Percentiles rank a stretch among this genome's conserved stretches.
Conservation (phyloP, 2,888 invertebrate genomes). For the Empis stercorea region DNA sequence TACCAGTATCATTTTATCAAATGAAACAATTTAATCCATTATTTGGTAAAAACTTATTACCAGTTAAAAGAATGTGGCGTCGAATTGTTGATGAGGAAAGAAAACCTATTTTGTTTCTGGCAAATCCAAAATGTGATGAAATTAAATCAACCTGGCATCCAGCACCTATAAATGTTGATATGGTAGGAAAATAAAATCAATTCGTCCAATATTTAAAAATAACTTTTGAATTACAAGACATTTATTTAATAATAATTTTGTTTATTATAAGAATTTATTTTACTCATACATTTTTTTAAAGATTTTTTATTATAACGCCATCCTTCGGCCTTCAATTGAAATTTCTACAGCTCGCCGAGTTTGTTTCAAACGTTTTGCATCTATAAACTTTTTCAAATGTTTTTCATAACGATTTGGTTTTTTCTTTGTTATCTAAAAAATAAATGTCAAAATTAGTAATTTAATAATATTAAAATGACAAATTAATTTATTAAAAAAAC, state of each 20-base stretch:
- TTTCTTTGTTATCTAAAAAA: conserved; percentile 58
- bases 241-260: background rate
- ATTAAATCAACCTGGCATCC: conserved; percentile 6
- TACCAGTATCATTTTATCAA: conserved; percentile 46
- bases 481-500: conserved; percentile 17
- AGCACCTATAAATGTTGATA: conserved; percentile 1
- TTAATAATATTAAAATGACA: conserved; percentile 3
- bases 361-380: conserved; percentile 67
- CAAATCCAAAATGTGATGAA: conserved; percentile 7
- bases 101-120: conserved; percentile 8
- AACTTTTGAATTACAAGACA: too few relatives aligned
- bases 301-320: conserved; percentile 68
- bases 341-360: conserved; percentile 80
- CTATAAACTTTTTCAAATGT: conserved; percentile 82
- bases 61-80: conserved; percentile 6
- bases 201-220: background rate
- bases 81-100: background rate
- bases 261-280: background rate
- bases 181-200: background rate
- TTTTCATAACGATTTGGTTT: conserved; percentile 82
- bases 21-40: conserved; percentile 37
- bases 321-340: conserved; percentile 92
- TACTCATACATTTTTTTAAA: background rate
- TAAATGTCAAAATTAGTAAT: conserved; percentile 8
- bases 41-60: background rate